Evolutionary conservation across 2,888 invertebrate species (phyloP), one percentile per base, ranked within the genome.

Genomic region (Eudemis profundana): DNA sequence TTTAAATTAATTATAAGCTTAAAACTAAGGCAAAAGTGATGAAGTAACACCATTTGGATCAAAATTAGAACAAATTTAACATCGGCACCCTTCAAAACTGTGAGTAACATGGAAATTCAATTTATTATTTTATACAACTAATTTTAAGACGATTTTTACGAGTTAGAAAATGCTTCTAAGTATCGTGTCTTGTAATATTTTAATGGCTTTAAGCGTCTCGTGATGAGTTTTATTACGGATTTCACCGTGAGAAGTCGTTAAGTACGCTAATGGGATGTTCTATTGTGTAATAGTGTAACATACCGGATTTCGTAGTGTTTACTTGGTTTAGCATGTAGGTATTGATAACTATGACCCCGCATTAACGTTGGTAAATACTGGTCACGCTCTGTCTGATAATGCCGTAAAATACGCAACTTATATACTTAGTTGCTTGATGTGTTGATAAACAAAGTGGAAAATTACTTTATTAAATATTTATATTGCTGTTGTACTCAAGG

Each of bases 1-100:
- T 53, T 65, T 65, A 60, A 65, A 65, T 60, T 65, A 65, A 65
- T 65, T 60, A 53, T 65, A 60, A 65, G 60, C 53, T 65, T 36
- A 65, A 65, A 60, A 65, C 46, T 60, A 65, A 59, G 14, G 15
- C 21, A 36, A 27, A 60, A 60, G 65, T 65, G 15, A 65, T 65
- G 65, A 60, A 65, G 60, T 65, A 53, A 65, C 65, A 40, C 38
- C 65, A 33, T 8, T 51, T 14, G 19, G 38, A 65, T 29, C 59
- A 40, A 51, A 27, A 38, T 27, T 17, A 36, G 50, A 44, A 50
- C 36, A 40, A 14, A 65, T 46, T 60, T 29, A 60, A 65, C 60
- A 53, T 51, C 59, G 21, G 14, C 53, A 53, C 51, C 29, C 46
- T 60, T 10, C 23, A 33, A 59, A 38, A 40, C 65, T 47, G 65